These are phyloP conservation scores for Cephalopachus bancanus DNA, from an alignment of 2,797 vertebrate species.

Conservation along the genomic window DNA sequence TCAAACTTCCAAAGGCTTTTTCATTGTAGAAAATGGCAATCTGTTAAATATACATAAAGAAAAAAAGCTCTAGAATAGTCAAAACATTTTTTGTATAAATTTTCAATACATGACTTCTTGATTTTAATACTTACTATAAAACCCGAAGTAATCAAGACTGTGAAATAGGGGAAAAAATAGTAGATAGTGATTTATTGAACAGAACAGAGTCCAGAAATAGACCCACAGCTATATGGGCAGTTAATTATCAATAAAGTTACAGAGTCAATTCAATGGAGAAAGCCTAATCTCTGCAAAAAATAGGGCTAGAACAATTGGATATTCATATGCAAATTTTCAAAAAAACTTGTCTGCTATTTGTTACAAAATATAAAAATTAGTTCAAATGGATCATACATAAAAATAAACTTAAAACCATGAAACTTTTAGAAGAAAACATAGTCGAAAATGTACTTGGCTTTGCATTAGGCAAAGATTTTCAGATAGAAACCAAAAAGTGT, in stretches of 20 bases:
- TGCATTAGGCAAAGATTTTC: conserved; percentile 1
- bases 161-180: neutral
- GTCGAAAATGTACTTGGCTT: neutral
- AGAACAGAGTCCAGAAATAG: conserved; percentile 34
- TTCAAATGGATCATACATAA: neutral
- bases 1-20: neutral
- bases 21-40: neutral
- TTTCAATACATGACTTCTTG: neutral
- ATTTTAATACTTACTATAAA: conserved; percentile 40
- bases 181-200: neutral
- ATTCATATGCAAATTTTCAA: neutral
- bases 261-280: neutral
- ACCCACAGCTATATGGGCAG: neutral
- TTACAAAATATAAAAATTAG: conserved; percentile 7
- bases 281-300: neutral
- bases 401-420: neutral
- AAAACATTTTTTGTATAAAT: neutral
- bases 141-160: neutral
- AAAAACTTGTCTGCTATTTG: neutral
- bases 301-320: neutral
- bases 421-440: neutral
- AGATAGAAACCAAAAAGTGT: neutral
- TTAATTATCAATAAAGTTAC: neutral
- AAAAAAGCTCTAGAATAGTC: neutral
- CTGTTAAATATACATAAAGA: neutral